Percentiles rank a stretch among this genome's conserved stretches.
Conservation (phyloP, 2,797 vertebrate species). For the Phoxinus dragarum region DNA sequence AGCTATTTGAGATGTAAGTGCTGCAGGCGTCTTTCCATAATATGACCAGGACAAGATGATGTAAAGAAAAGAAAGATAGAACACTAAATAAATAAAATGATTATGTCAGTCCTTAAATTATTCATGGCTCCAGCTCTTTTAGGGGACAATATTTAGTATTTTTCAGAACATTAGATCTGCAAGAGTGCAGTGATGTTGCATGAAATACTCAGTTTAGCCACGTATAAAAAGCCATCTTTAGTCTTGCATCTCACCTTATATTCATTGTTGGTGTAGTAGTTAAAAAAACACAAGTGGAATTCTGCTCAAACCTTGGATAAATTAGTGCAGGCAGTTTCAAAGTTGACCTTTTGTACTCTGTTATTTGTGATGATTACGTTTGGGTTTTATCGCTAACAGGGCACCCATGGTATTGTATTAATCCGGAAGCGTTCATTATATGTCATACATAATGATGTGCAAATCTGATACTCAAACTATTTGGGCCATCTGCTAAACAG, state of each 20-base stretch:
- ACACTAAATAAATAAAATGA: slow-evolving; percentile 9
- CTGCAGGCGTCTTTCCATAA: neutral
- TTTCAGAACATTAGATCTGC: neutral
- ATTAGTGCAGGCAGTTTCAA: neutral
- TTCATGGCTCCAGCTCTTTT: slow-evolving; percentile 17
- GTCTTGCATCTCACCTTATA: neutral
- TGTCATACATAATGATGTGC: slow-evolving; percentile 36
- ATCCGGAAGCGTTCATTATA: slow-evolving; percentile 2
- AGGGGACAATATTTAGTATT: slow-evolving; percentile 8
- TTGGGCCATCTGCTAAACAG: slow-evolving; percentile 40
- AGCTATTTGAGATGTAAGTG: neutral
- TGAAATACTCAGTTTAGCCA: neutral
- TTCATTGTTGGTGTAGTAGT: neutral
- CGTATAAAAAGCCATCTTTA: neutral
- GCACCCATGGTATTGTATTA: slow-evolving; percentile 9
- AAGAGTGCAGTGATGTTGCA: neutral
- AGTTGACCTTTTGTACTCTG: neutral
- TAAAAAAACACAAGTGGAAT: neutral
- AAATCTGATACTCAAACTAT: slow-evolving; percentile 35
- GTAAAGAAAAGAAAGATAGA: slow-evolving; percentile 19
- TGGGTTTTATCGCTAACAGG: slow-evolving; percentile 1
- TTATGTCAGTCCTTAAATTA: slow-evolving; percentile 21
- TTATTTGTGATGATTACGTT: slow-evolving; percentile 20
- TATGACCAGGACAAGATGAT: slow-evolving; percentile 17
- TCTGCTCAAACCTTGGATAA: neutral